Base-by-base conservation (phyloP, 92 coral and sea anemone genomes). In the Metridium senile region DNA sequence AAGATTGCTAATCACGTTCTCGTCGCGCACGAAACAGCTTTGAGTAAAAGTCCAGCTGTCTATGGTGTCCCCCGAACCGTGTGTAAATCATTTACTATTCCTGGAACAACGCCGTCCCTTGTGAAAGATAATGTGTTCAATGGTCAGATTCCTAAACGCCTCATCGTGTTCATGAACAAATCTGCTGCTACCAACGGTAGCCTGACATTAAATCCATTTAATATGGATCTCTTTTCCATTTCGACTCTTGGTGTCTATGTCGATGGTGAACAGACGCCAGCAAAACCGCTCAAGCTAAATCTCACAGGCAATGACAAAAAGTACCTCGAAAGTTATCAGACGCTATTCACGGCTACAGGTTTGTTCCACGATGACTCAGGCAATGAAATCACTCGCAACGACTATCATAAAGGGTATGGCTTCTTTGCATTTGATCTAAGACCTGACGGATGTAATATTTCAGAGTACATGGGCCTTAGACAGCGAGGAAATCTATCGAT, bases 181-280 rank as follows among this genome's bases (percentile, higher is more conserved):
- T 54, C 81, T n/a, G 78, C 81, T 18, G 88, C 88, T 6, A 77
- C 52, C 70, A 76, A 83, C 47, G 92, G 92, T 7, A 22, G 62
- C 34, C 84, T 69, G 63, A 29, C 80, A 11, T 51, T 68, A 66
- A 84, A 81, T 33, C 89, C 84, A 0, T 80, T 66, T 69, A 84
- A 82, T 81, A 71, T 82, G 39, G 74, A 87, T 19, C 58, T 83
- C 21, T 78, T 83, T 70, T 54, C 65, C 45, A 58, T 71, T 8
- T 64, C 77, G 4, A 70, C 66, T 33, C 51, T 80, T 27, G 89
- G 84, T 16, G 83, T 88, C 0, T 72, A 70, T 51, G 84, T 85
- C 27, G 88, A 84, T 22, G 88, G 88, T 9, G 85, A 77, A 34
- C 80, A 78, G 27, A 33, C 59, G 0, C 88, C 83, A 9, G 43